phyloP scores from a whole-genome alignment of 2,797 vertebrate species.

The Sebastes diaconus region DNA sequence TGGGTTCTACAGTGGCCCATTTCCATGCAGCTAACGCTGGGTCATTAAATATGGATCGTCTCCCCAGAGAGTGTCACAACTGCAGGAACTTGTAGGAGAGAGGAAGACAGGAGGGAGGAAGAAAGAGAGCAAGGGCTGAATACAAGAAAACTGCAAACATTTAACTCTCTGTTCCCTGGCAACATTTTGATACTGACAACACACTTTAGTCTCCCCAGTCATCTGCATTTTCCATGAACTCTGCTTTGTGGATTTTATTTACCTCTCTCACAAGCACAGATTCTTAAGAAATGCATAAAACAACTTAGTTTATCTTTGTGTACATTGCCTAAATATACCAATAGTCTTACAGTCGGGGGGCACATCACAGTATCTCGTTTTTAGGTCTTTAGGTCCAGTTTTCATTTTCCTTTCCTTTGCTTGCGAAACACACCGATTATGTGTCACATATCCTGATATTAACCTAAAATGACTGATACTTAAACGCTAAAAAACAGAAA shows the following conservation, averaged over 20 bases:
- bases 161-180: slow-evolving; percentile 21
- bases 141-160: slow-evolving; percentile 24
- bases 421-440: background rate
- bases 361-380: background rate
- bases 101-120: background rate
- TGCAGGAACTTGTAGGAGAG: slow-evolving; percentile 28
- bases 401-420: background rate
- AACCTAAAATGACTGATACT: fast-evolving
- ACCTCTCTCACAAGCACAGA: background rate
- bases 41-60: slow-evolving; percentile 76
- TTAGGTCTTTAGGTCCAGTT: background rate
- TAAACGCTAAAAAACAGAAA: background rate
- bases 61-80: slow-evolving; percentile 46
- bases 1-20: slow-evolving; percentile 55
- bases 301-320: background rate
- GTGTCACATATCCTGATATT: background rate
- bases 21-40: slow-evolving; percentile 54
- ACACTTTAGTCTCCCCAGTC: background rate
- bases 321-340: background rate
- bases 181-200: background rate
- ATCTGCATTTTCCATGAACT: background rate
- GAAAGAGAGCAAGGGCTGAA: background rate
- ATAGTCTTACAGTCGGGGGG: background rate
- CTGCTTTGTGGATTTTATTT: background rate
- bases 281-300: background rate